Evolutionary conservation across 2,797 vertebrate species (phyloP), one percentile per base, ranked within the genome.

Genomic region (Protonibea diacanthus): DNA sequence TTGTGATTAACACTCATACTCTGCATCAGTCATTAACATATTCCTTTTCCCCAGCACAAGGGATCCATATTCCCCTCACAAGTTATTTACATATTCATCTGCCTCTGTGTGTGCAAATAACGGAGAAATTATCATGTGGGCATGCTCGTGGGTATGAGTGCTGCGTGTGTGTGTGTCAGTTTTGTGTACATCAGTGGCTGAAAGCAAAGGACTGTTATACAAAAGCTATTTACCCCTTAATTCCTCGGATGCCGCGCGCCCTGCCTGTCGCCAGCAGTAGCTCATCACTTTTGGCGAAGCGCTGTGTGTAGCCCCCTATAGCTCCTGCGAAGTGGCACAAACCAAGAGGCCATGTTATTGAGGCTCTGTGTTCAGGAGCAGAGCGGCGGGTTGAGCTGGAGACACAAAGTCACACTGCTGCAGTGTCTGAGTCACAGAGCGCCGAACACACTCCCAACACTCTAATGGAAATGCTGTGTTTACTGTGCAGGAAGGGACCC

Each of bases 371-470:
- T 84, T 60, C 47, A 74, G 76, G 83, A 69, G 82, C 80, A 83
- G 74, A 63, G 83, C 58, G 64, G 33, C 33, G 33, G 8, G 74
- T 71, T 75, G 79, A 88, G 85, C 81, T 38, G 67, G 82, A 86
- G 88, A 90, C 88, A 78, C 83, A 76, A 82, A 87, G 82, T 82
- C 85, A 85, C 88, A 80, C 76, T 89, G 86, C 89, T 92, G 92
- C 92, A 89, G 92, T 90, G 92, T 92, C 89, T 93, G 93, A 94
- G 92, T 95, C 94, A 94, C 89, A 89, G 84, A 85, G 89, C 86
- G 45, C 76, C 47, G 69, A 88, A 85, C 91, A 89, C 86, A 71
- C 89, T 86, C 85, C 81, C 80, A 84, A 85, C 89, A 79, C 84
- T 81, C 88, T 82, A 82, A 91, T 91, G 90, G 91, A 93, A 91